Base-by-base conservation (phyloP, 2,888 invertebrate species). In the Romanomermis culicivorax region DNA sequence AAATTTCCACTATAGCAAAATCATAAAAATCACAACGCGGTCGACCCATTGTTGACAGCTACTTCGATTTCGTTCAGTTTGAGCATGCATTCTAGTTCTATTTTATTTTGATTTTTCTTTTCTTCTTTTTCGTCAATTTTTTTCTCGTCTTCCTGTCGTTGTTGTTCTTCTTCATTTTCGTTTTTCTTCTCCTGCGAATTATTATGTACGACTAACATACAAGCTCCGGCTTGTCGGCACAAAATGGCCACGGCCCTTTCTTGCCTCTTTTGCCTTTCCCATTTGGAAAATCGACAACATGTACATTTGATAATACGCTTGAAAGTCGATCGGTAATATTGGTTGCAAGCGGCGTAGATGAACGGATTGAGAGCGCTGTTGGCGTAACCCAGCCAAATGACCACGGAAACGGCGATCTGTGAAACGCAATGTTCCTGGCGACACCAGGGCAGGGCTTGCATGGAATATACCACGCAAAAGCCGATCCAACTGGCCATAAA, bases 381-480 rank as follows among this genome's bases (percentile, higher is more conserved):
- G 74, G 88, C 87, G 74, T 93, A 93, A 1, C 93, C 95, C 59
- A 95, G 76, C 91, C 93, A 95, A 74, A 93, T 91, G 24, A 89
- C 78, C 29, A 91, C 78, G 14, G 86, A 85, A 74, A 89, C 89
- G 55, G 87, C 76, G 11, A 29, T 49, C 27, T 7, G 11, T 29
- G 50, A 29, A 11, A 49, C 29, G 29, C 50, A 27, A 7, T 29
- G 23, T n/a, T 17, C 36, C 36, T 36, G 36, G 36, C 47, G 24
- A 23, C 47, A 45, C n/a, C 47, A 23, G 14, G 47, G 24, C 47
- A 45, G 24, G 14, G 50, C 50, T 27, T 49, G 50, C 50, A 49
- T 27, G 50, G 50, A 11, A 20, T 49, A 49, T 17, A 49, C 29
- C 14, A 49, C 11, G 27, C 27, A 27, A 27, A 49, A 49, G 3